Conservation (phyloP, 2,113 vertebrate species). For the Nothoprocta perdicaria region DNA sequence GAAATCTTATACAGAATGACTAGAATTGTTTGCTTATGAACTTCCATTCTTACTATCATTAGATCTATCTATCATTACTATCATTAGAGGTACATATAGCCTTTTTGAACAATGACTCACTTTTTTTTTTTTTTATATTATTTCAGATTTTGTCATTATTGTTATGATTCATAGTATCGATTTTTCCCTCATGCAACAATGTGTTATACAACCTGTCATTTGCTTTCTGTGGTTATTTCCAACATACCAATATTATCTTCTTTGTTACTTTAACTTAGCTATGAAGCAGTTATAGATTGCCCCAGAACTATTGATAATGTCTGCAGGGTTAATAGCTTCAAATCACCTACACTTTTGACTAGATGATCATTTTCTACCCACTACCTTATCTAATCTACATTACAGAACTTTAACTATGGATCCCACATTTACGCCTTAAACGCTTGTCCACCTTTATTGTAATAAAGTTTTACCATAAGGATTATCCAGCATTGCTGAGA, state of each 20-base stretch:
- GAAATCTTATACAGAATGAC: background rate
- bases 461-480: background rate
- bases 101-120: background rate
- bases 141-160: background rate
- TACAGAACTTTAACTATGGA: background rate
- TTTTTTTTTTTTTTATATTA: background rate
- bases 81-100: background rate
- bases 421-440: background rate
- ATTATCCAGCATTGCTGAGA: background rate
- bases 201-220: background rate
- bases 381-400: background rate
- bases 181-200: background rate
- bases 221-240: background rate
- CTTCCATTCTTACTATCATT: background rate
- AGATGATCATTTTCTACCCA: background rate
- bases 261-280: background rate
- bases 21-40: background rate
- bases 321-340: background rate
- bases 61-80: background rate
- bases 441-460: background rate
- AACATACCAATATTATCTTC: background rate
- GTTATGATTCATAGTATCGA: background rate
- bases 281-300: background rate
- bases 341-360: background rate
- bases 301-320: background rate